These are phyloP conservation scores for Todiramphus chloris DNA, from an alignment of 2,113 vertebrate species.

Conservation along the genomic window DNA sequence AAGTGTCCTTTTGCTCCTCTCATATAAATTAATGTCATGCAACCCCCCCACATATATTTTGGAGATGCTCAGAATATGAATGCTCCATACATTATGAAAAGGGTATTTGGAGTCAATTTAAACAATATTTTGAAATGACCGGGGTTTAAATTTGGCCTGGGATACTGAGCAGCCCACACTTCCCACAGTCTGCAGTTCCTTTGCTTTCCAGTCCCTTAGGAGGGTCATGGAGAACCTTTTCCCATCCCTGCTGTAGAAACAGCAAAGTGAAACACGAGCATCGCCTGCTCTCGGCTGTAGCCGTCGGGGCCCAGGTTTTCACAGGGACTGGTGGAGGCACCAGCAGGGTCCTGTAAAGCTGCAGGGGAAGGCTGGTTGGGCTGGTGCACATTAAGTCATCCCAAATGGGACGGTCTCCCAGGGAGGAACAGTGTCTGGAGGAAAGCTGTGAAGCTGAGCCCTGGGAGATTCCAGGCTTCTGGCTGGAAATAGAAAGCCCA, in stretches of 20 bases:
- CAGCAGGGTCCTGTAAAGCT: background rate
- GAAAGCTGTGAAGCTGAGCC: background rate
- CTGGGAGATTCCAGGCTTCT: background rate
- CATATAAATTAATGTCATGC: slow-evolving; percentile 7
- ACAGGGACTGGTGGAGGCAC: background rate
- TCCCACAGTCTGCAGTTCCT: slow-evolving; percentile 66
- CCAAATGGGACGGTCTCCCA: background rate
- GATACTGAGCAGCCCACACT: slow-evolving; percentile 44
- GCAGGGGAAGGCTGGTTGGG: background rate
- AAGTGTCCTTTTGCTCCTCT: slow-evolving; percentile 9
- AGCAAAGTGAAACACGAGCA: background rate
- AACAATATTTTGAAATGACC: slow-evolving; percentile 17
- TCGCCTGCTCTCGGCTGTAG: background rate
- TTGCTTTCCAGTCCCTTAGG: slow-evolving; percentile 46
- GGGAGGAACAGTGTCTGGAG: background rate
- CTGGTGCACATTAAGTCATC: slow-evolving; percentile 6
- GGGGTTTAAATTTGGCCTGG: slow-evolving; percentile 61
- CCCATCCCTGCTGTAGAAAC: background rate
- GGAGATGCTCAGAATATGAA: background rate
- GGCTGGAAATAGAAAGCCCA: background rate
- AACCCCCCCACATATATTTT: background rate
- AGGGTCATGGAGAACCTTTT: background rate
- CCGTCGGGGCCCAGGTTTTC: background rate
- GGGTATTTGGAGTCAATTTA: slow-evolving; percentile 13
- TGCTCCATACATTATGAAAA: background rate